Conservation (phyloP, 2,797 vertebrate species). For the Crenichthys baileyi region DNA sequence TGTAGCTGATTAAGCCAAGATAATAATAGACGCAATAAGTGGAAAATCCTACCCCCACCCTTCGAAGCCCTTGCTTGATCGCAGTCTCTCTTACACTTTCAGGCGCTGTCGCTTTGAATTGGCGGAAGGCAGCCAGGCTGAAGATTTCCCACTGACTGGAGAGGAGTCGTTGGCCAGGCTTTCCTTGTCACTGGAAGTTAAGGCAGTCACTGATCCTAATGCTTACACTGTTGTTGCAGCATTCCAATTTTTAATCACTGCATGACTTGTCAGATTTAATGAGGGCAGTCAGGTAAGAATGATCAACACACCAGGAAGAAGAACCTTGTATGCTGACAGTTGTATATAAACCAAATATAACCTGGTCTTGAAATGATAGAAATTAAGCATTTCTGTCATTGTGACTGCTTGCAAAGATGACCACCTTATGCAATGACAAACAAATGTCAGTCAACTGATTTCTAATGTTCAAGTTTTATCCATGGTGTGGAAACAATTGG, state of each 20-base stretch:
- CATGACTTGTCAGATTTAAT: conserved; percentile 97
- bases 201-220: conserved; percentile 93
- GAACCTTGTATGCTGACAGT: conserved; percentile 75
- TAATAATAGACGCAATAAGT: conserved; percentile 71
- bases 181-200: conserved; percentile 93
- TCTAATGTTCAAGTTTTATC: conserved; percentile 4
- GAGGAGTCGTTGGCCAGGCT: conserved; percentile 91
- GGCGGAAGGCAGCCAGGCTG: conserved; percentile 89
- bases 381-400: background rate
- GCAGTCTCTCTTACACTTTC: conserved; percentile 73
- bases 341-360: conserved; percentile 38
- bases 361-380: conserved; percentile 11
- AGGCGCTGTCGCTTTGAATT: conserved; percentile 88
- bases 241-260: conserved; percentile 98
- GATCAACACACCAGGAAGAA: conserved; percentile 86
- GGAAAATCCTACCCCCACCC: conserved; percentile 65
- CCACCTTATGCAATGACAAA: background rate
- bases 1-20: conserved; percentile 70
- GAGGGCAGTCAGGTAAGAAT: conserved; percentile 86
- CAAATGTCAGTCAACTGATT: conserved; percentile 19
- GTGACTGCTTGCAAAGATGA: conserved; percentile 60
- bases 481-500: conserved; percentile 21
- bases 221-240: conserved; percentile 94
- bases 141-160: conserved; percentile 92
- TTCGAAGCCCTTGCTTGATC: conserved; percentile 74